phyloP scores from a whole-genome alignment of 1,140 invertebrate genomes.

The Drosophila nasuta region DNA sequence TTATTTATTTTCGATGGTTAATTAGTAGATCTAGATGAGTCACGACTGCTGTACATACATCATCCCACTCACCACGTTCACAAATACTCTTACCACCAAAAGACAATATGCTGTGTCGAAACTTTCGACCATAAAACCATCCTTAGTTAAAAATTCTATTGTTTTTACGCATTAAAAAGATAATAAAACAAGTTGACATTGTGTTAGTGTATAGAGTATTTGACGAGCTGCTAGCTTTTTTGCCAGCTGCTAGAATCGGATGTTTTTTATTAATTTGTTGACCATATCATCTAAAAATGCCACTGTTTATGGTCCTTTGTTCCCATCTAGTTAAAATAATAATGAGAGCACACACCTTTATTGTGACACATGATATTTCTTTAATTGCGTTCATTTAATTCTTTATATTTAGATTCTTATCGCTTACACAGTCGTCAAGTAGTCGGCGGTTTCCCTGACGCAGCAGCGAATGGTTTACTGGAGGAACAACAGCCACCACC shows the following conservation, averaged over 20 bases:
- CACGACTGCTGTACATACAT: too few relatives aligned
- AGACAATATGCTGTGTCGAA: too few relatives aligned
- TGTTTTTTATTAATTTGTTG: constrained; percentile 41
- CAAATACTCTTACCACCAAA: background rate
- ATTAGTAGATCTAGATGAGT: constrained; percentile 48
- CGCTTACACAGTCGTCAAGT: constrained; percentile 66
- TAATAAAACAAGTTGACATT: too few relatives aligned
- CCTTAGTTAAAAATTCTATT: too few relatives aligned
- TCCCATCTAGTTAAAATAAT: background rate
- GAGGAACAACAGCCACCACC: constrained; percentile 48
- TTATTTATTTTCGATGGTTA: background rate
- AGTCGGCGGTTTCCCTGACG: constrained; percentile 52
- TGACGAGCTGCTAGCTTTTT: background rate
- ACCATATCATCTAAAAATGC: background rate
- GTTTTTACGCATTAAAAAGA: too few relatives aligned
- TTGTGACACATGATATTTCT: constrained; percentile 25
- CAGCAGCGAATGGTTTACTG: constrained; percentile 57
- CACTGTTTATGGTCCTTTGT: background rate
- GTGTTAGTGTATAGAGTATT: too few relatives aligned
- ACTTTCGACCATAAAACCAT: too few relatives aligned
- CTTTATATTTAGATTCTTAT: constrained; percentile 34
- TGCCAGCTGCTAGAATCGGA: constrained; percentile 20
- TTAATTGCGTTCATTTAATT: constrained; percentile 16
- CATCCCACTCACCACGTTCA: too few relatives aligned
- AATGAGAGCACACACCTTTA: background rate